These are phyloP conservation scores for Lithosia quadra DNA, from an alignment of 2,888 invertebrate species.

Conservation along the genomic window DNA sequence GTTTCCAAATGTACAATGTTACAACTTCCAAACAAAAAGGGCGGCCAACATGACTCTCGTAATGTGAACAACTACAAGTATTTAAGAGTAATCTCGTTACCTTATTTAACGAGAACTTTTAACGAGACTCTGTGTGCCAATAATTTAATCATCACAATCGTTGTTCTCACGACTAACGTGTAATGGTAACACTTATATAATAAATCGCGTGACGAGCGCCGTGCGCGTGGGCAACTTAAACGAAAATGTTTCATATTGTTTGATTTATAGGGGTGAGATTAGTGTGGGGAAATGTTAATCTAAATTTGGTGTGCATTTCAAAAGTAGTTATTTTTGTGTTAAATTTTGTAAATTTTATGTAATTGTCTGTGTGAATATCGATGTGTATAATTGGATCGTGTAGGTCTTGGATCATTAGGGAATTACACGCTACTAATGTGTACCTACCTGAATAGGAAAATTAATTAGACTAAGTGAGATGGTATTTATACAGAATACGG, in stretches of 20 bases:
- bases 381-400: conserved; percentile 12
- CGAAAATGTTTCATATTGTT: conserved; percentile 26
- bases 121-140: conserved; percentile 34
- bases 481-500: too few relatives aligned
- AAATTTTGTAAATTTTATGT: conserved; percentile 34
- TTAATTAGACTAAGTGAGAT: too few relatives aligned
- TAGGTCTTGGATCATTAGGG: background rate
- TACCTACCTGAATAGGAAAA: too few relatives aligned
- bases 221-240: conserved; percentile 22
- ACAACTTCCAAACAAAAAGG: background rate
- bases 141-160: conserved; percentile 45
- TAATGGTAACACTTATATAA: conserved; percentile 55
- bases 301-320: conserved; percentile 43
- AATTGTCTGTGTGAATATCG: conserved; percentile 21
- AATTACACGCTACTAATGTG: background rate
- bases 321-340: conserved; percentile 41
- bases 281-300: conserved; percentile 34
- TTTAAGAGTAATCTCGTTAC: conserved; percentile 33
- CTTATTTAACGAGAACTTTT: conserved; percentile 34
- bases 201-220: conserved; percentile 42
- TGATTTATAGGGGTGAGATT: conserved; percentile 36
- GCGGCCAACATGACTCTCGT: background rate
- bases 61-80: conserved; percentile 3
- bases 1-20: background rate
- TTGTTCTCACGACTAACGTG: conserved; percentile 46